Conservation (phyloP, 2,113 vertebrate species). For the Lethenteron camtschaticum region DNA sequence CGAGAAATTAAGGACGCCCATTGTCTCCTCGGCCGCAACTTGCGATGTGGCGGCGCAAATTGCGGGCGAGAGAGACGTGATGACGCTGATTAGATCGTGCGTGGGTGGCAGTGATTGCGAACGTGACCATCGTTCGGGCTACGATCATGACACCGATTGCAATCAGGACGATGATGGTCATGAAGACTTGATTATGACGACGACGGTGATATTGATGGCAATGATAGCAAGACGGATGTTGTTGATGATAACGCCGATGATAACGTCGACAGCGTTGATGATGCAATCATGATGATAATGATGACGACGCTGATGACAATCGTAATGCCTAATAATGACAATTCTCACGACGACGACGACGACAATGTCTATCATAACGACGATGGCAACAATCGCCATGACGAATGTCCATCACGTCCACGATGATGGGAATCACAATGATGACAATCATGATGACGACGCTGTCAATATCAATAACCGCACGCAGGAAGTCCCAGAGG, state of each 20-base stretch:
- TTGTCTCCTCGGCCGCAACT: too few species aligned
- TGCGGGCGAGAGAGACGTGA: not conserved
- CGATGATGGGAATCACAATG: not conserved
- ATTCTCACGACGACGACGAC: not conserved
- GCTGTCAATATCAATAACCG: not conserved
- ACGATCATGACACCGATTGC: not conserved
- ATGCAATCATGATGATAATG: not conserved
- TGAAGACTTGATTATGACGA: not conserved
- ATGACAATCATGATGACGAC: constrained; percentile 1
- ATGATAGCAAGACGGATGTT: not conserved
- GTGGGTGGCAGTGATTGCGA: not conserved
- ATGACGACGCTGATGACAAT: not conserved
- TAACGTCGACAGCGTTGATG: not conserved
- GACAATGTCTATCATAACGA: not conserved
- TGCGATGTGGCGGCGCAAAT: too few species aligned
- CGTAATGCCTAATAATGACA: not conserved
- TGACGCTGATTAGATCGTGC: not conserved
- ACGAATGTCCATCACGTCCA: not conserved
- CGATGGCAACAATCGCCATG: not conserved
- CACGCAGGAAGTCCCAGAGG: too few species aligned
- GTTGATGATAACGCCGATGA: not conserved
- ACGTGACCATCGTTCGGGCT: not conserved
- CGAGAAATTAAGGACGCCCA: too few species aligned
- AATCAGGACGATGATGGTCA: not conserved
- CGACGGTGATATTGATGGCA: not conserved